Evolutionary conservation across 2,113 vertebrate species (phyloP).

Genomic region (Coreoperca whiteheadi): DNA sequence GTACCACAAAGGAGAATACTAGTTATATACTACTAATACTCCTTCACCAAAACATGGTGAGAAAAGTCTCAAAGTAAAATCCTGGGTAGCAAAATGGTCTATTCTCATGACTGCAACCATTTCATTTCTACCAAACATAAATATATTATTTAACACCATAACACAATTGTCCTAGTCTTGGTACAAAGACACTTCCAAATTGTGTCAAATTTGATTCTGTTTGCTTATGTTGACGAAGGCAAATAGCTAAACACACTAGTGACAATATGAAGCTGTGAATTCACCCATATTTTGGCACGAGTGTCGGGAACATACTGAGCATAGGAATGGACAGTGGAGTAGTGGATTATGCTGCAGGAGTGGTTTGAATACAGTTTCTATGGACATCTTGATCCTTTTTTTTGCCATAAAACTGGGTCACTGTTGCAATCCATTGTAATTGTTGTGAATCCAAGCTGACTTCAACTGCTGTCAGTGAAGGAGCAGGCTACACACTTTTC

Average conservation of each 20-base stretch:
- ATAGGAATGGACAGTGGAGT: background rate
- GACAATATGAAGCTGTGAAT: background rate
- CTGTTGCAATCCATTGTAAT: background rate
- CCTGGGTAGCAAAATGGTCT: background rate
- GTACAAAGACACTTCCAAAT: constrained; percentile 1
- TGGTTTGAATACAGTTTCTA: background rate
- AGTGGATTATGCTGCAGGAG: background rate
- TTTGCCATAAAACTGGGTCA: constrained; percentile 1
- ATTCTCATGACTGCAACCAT: too few relatives aligned
- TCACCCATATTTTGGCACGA: background rate
- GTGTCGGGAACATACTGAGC: background rate
- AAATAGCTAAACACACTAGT: background rate
- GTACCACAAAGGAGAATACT: background rate
- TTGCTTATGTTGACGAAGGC: background rate
- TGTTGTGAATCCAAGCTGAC: constrained; percentile 19
- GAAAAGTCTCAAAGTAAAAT: background rate
- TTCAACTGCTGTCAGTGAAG: background rate
- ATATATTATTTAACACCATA: background rate
- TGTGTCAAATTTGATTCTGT: background rate
- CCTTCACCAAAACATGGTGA: background rate
- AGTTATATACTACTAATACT: too few relatives aligned
- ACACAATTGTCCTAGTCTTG: background rate
- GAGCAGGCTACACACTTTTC: background rate
- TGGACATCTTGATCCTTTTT: background rate
- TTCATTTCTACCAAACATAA: background rate